Base-by-base conservation (phyloP, 2,113 vertebrate genomes). In the Nesoenas mayeri region DNA sequence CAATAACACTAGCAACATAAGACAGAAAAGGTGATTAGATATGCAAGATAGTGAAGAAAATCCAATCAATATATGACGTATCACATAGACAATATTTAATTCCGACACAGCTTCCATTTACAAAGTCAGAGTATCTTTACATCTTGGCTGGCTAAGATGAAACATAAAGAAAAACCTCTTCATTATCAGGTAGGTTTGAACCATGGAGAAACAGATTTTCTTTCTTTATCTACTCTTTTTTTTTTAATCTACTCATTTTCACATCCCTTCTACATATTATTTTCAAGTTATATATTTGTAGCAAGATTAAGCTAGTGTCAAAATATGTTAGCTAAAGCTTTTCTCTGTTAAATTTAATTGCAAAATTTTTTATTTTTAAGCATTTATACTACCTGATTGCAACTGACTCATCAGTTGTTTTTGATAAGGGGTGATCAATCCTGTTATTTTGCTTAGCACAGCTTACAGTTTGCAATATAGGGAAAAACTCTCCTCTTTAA, bases 1-100 rank as follows among this genome's bases (percentile, higher is more conserved):
- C 98, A 79, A 93, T 50, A 82, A 98, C 18, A 8, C 98, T 98
- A 70, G 95, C 91, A 97, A 95, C 14, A 71, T 15, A 90, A 91
- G 91, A 80, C 8, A 92, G 17, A 88, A 72, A 94, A 71, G 8
- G 10, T 29, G 5, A 42, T 93, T 75, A 85, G 77, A 65, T 56
- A 79, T 18, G 25, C 31, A 53, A 79, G 34, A 5, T 60, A 47
- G 77, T 38, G 6, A 83, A 80, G 22, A 65, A 67, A 78, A 67
- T 84, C 9, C 60, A 5, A 15, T 62, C 60, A 5, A 15, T 62
- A 26, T 29, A 22, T 0, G 2, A 86, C 42, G 26, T 83, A 44
- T 51, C 4, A 66, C 44, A n/a, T 65, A 57, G 26, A 57, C 4
- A 88, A 8, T 31, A 80, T 51, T 85, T 75, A 2, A 25, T 91